phyloP scores from a whole-genome alignment of 2,113 vertebrate genomes.

The Genyomyrus donnyi region DNA sequence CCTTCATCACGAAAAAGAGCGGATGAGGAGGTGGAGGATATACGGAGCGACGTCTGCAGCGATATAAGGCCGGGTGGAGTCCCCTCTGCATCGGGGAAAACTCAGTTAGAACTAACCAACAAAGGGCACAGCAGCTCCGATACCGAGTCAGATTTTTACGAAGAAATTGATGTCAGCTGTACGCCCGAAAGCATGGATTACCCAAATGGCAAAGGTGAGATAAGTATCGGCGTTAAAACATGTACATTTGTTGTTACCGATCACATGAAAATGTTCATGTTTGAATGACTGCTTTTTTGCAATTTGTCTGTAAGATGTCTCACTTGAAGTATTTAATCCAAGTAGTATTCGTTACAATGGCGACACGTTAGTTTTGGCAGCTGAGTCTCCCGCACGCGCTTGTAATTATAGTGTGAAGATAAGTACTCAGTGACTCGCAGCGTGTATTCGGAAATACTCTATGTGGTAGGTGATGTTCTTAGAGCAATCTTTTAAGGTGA shows the following conservation, averaged over 20 bases:
- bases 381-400: neutral
- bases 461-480: neutral
- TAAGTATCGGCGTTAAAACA: neutral
- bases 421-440: neutral
- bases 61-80: constrained; percentile 67
- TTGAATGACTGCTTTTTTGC: constrained; percentile 29
- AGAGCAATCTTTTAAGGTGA: neutral
- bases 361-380: neutral
- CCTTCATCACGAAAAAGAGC: constrained; percentile 66
- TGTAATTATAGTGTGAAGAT: neutral
- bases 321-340: neutral
- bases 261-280: constrained; percentile 19
- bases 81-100: constrained; percentile 52
- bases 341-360: constrained; percentile 14
- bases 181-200: constrained; percentile 92
- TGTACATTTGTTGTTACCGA: neutral
- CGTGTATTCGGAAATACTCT: neutral
- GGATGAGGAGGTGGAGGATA: constrained; percentile 58
- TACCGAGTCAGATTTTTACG: constrained; percentile 97
- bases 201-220: constrained; percentile 81
- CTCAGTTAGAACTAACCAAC: constrained; percentile 60
- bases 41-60: constrained; percentile 65
- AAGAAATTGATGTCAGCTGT: constrained; percentile 98
- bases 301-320: constrained; percentile 1
- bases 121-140: constrained; percentile 91